A percentile compares a stretch with the other conserved stretches of the same genome.
phyloP scores from a whole-genome alignment of 2,888 invertebrate genomes.

The Hirtodrosophila duncani region DNA sequence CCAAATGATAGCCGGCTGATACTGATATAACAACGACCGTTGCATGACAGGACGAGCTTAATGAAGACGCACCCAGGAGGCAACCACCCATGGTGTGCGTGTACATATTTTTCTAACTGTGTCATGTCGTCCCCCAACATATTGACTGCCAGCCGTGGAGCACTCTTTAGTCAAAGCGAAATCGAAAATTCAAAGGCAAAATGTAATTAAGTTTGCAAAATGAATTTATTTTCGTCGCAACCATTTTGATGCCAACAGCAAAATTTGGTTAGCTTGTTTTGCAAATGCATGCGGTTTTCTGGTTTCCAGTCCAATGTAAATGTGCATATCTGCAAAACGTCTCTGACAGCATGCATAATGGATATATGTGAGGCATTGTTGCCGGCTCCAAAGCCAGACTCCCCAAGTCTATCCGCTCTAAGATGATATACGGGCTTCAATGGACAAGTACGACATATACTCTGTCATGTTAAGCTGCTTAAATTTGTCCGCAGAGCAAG shows the following conservation, averaged over 20 bases:
- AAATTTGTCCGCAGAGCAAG: no score
- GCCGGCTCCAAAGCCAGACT: no score
- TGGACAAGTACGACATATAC: no score
- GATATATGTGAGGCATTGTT: slow-evolving; percentile 4
- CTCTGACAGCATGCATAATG: slow-evolving; percentile 27
- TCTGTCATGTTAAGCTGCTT: no score
- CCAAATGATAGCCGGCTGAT: no score
- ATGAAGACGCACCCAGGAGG: no score
- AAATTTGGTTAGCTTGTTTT: slow-evolving; percentile 45
- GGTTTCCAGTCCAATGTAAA: slow-evolving; percentile 26
- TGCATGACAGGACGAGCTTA: no score
- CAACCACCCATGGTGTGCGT: no score
- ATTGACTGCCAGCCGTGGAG: not conserved
- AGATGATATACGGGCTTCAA: slow-evolving; percentile 22
- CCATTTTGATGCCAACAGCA: slow-evolving; percentile 39
- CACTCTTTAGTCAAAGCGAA: not conserved
- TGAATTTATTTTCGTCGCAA: slow-evolving; percentile 49
- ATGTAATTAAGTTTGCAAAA: slow-evolving; percentile 64
- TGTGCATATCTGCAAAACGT: slow-evolving; percentile 1
- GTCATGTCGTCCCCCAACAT: not conserved
- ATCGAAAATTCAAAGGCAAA: slow-evolving; percentile 32
- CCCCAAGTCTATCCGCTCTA: slow-evolving; percentile 1
- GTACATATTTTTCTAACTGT: not conserved
- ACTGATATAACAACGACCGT: no score
- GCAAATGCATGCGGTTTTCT: slow-evolving; percentile 33